phyloP scores from a whole-genome alignment of 2,113 vertebrate species.

The Vulpes vulpes region DNA sequence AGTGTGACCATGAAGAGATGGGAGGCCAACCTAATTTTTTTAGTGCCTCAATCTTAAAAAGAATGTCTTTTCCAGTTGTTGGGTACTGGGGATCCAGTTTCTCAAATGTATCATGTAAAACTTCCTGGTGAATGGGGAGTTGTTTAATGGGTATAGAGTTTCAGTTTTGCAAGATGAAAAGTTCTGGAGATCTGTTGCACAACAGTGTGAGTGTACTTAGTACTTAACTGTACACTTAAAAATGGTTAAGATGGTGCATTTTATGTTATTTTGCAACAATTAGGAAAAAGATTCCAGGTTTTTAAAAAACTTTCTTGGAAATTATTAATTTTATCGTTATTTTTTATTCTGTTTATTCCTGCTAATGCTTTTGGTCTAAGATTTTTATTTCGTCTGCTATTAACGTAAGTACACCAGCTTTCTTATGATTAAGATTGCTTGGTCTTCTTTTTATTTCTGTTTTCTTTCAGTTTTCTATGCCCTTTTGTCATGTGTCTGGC shows the following conservation, averaged over 20 bases:
- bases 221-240: neutral
- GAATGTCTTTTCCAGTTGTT: neutral
- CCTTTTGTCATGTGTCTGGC: slow-evolving; percentile 13
- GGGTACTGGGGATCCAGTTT: neutral
- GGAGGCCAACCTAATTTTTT: slow-evolving; percentile 24
- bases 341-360: neutral
- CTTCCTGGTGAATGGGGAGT: neutral
- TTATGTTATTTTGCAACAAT: neutral
- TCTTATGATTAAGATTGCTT: neutral
- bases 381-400: neutral
- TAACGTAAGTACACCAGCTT: neutral
- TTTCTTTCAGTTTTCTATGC: neutral
- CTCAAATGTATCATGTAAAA: neutral
- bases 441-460: neutral
- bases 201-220: neutral
- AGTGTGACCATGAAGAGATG: neutral
- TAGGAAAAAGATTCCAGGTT: neutral
- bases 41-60: neutral
- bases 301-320: neutral
- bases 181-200: neutral
- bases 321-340: neutral
- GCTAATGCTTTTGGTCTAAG: neutral
- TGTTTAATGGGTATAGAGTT: neutral
- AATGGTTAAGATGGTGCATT: neutral
- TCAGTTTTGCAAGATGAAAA: neutral